These are phyloP conservation scores for Capra hircus DNA, from an alignment of 2,113 vertebrate species.

Conservation along the genomic window DNA sequence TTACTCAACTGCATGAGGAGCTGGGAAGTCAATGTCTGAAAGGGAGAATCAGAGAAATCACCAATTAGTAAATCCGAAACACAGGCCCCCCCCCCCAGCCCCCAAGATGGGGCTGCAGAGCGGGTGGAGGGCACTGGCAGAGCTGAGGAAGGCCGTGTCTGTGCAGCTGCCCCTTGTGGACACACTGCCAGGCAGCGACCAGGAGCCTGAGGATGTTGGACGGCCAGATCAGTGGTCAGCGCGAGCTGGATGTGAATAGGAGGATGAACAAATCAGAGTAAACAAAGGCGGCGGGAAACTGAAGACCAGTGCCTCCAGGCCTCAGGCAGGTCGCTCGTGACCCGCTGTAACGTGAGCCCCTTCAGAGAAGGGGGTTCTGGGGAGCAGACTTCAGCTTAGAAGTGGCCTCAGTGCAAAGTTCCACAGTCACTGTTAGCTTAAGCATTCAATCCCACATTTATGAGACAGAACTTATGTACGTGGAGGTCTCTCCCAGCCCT, in stretches of 20 bases:
- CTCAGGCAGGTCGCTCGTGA: neutral
- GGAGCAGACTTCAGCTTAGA: neutral
- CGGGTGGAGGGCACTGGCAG: fast-evolving
- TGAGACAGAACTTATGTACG: neutral
- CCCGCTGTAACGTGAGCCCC: neutral
- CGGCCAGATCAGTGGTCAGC: neutral
- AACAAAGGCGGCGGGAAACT: neutral
- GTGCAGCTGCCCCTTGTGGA: fast-evolving
- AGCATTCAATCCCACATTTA: neutral
- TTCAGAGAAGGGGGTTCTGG: neutral
- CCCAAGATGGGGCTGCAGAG: too few relatives aligned
- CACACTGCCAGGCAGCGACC: neutral
- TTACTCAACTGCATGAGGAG: neutral
- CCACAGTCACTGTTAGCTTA: neutral
- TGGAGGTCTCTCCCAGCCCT: neutral
- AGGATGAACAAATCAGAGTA: neutral
- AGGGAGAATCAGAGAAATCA: neutral
- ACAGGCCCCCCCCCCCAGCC: too few relatives aligned
- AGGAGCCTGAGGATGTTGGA: neutral
- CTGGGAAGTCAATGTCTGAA: neutral
- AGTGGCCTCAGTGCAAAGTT: neutral
- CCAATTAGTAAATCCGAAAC: neutral
- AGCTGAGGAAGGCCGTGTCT: neutral
- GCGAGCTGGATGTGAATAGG: neutral
- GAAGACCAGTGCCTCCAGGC: neutral